These are phyloP conservation scores for Nannobrachium achirus DNA, from an alignment of 2,113 vertebrate species.

Conservation along the genomic window DNA sequence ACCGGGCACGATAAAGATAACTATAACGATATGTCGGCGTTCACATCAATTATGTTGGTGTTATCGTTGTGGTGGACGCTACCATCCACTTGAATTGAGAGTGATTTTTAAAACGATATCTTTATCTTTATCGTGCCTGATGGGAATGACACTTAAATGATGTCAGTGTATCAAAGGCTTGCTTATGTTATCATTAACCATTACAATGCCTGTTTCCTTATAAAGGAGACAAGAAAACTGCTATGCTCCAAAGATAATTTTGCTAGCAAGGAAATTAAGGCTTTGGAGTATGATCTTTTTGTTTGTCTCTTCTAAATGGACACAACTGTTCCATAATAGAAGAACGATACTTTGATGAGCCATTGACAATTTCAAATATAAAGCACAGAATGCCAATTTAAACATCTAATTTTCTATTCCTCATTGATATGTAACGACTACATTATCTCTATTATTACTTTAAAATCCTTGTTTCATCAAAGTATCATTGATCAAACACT, in stretches of 20 bases:
- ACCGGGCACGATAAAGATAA: no score
- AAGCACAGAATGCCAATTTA: not conserved
- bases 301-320: not conserved
- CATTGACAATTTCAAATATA: constrained; percentile 10
- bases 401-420: not conserved
- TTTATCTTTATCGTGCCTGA: no score
- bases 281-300: not conserved
- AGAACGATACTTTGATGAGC: constrained; percentile 4
- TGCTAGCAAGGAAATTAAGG: not conserved
- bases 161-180: not conserved
- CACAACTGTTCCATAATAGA: not conserved
- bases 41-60: no score
- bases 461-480: not conserved
- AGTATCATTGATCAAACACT: constrained; percentile 3
- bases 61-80: no score
- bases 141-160: no score
- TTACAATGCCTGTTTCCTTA: not conserved
- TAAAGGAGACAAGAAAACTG: not conserved
- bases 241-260: not conserved
- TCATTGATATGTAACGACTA: no score
- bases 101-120: no score
- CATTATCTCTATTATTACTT: no score
- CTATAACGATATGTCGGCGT: no score
- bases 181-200: no score
- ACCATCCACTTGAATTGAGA: no score